A percentile compares a stretch with the other conserved stretches of the same genome.
Evolutionary conservation across 30 jellyfish, hydroid and myxozoan genomes (phyloP).

Genomic region (Aurelia coerulea): DNA sequence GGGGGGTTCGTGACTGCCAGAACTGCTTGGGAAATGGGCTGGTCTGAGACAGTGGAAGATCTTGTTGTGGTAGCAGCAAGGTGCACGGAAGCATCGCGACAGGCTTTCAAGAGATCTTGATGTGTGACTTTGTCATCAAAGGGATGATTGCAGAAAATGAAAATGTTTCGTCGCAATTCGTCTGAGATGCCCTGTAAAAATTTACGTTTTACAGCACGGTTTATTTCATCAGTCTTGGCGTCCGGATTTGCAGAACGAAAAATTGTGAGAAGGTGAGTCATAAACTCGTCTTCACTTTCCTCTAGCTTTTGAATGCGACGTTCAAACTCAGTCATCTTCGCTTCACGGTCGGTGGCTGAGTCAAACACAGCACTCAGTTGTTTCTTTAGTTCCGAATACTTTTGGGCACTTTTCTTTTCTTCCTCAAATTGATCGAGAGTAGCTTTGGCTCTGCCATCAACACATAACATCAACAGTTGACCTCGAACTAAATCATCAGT

Average conservation of each 20-base stretch:
- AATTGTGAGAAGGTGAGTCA: slow-evolving; percentile 9
- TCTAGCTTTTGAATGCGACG: slow-evolving; percentile 5
- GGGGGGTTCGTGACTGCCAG: slow-evolving; percentile 12
- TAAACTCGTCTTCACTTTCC: slow-evolving; percentile 39
- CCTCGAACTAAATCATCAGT: no score
- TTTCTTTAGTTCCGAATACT: no score
- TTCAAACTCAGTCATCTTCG: slow-evolving; percentile 29
- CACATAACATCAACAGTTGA: no score
- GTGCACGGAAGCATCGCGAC: slow-evolving; percentile 45
- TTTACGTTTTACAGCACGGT: slow-evolving; percentile 34
- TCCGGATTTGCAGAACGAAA: slow-evolving; percentile 28
- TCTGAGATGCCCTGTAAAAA: slow-evolving; percentile 28
- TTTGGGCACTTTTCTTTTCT: no score
- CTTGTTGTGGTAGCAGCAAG: slow-evolving; percentile 11
- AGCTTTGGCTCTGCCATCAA: no score
- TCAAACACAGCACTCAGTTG: slow-evolving; percentile 22
- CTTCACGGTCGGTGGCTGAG: slow-evolving; percentile 27
- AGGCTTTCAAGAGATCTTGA: slow-evolving; percentile 32
- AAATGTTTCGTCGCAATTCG: slow-evolving; percentile 16
- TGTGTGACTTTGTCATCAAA: slow-evolving; percentile 19
- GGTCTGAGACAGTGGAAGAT: background rate
- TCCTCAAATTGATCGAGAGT: no score
- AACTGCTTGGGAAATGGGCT: slow-evolving; percentile 19
- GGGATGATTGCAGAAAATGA: slow-evolving; percentile 9
- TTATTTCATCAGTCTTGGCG: slow-evolving; percentile 8